These are phyloP conservation scores for Dysidea cf. avara DNA, from an alignment of 37 sponge, comb jelly and placozoan species.

Conservation along the genomic window DNA sequence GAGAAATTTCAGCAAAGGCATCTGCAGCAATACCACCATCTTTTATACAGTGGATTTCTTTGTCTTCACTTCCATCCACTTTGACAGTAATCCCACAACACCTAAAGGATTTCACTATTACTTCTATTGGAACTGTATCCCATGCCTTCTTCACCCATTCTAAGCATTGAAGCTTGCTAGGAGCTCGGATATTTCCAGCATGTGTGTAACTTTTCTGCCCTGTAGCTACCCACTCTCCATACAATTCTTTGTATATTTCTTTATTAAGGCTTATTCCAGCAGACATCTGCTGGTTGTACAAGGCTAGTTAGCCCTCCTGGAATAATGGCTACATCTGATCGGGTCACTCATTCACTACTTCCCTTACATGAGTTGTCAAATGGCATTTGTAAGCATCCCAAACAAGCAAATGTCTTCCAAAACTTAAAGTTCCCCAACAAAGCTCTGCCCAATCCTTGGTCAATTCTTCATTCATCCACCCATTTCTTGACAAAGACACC, in stretches of 20 bases:
- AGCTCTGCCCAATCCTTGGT: conserved; percentile 48
- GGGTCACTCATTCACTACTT: neutral
- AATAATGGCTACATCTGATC: conserved; percentile 28
- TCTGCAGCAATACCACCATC: conserved; percentile 46
- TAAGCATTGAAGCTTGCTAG: conserved; percentile 20
- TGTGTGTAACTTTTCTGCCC: conserved; percentile 52
- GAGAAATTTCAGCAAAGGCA: neutral
- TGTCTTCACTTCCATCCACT: conserved; percentile 32
- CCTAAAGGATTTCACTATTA: conserved; percentile 41
- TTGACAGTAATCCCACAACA: conserved; percentile 46
- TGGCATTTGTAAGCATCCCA: conserved; percentile 73
- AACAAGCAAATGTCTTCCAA: conserved; percentile 38
- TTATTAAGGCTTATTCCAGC: conserved; percentile 60
- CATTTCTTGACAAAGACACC: conserved; percentile 31
- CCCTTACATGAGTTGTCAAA: conserved; percentile 8
- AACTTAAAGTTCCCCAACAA: conserved; percentile 42
- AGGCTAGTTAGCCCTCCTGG: conserved; percentile 49
- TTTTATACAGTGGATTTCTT: conserved; percentile 39
- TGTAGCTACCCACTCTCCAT: conserved; percentile 51
- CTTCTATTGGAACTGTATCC: conserved; percentile 26
- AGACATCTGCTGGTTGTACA: conserved; percentile 57
- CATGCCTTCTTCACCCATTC: conserved; percentile 58
- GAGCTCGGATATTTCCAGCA: conserved; percentile 55
- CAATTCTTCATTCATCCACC: conserved; percentile 58
- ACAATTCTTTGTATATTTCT: conserved; percentile 15